A percentile compares a stretch with the other conserved stretches of the same genome.
Conservation (phyloP, 1,140 invertebrate species). For the Drosophila insularis region DNA sequence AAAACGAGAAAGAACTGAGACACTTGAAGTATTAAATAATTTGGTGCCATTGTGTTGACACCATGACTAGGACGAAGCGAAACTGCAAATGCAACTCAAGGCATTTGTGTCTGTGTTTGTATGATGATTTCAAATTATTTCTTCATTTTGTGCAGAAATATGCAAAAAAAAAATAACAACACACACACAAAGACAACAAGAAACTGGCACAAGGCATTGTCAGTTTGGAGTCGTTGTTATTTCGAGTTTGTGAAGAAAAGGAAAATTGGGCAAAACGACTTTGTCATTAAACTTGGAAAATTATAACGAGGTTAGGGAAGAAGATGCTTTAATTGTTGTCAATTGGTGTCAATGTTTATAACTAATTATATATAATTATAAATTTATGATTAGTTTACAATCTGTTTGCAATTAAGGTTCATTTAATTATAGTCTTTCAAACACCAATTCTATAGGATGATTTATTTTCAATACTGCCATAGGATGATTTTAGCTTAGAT, state of each 20-base stretch:
- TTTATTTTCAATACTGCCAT: too few species aligned
- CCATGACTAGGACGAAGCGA: slow-evolving; percentile 42
- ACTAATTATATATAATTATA: too few species aligned
- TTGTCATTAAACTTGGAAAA: not conserved
- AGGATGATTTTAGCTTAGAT: too few species aligned
- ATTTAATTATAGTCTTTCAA: too few species aligned
- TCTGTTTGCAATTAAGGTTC: too few species aligned
- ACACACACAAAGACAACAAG: slow-evolving; percentile 28
- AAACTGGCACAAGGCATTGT: slow-evolving; percentile 69
- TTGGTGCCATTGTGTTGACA: slow-evolving; percentile 78
- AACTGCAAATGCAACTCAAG: slow-evolving; percentile 34
- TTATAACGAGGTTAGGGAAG: not conserved
- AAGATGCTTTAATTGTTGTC: not conserved
- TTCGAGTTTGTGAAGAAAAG: not conserved
- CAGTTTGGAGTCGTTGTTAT: slow-evolving; percentile 36
- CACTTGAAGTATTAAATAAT: slow-evolving; percentile 80
- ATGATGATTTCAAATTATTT: slow-evolving; percentile 71
- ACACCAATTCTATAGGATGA: too few species aligned
- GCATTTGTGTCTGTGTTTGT: slow-evolving; percentile 31
- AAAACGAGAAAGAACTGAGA: slow-evolving; percentile 42
- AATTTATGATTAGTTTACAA: too few species aligned
- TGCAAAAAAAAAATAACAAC: slow-evolving; percentile 43
- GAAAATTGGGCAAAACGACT: not conserved
- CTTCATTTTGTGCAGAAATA: slow-evolving; percentile 67
- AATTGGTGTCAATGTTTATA: too few species aligned